Evolutionary conservation across 2,888 invertebrate species (phyloP).

Genomic region (Hyppa rectilinea): DNA sequence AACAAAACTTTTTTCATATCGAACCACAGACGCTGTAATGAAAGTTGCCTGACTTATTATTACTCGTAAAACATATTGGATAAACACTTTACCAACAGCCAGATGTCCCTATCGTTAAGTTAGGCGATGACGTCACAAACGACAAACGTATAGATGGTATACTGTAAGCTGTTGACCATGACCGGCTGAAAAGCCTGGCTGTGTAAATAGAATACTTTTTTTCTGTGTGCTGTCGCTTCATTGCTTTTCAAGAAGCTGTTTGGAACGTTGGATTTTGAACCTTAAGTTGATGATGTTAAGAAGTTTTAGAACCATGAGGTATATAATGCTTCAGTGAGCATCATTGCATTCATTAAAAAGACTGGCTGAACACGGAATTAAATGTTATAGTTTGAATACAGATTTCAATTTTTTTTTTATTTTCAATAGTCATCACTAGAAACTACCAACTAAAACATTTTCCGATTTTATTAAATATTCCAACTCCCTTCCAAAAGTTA

Average conservation of each 20-base stretch:
- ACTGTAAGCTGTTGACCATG: constrained; percentile 33
- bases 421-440: background rate
- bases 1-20: constrained; percentile 79
- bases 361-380: too few relatives aligned
- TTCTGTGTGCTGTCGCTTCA: constrained; percentile 17
- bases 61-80: constrained; percentile 71
- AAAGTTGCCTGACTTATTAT: constrained; percentile 70
- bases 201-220: constrained; percentile 48
- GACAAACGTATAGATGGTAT: constrained; percentile 4
- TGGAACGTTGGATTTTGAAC: constrained; percentile 7
- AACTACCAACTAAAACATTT: background rate
- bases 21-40: constrained; percentile 62
- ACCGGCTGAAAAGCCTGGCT: constrained; percentile 32
- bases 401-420: too few relatives aligned
- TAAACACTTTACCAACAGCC: constrained; percentile 48
- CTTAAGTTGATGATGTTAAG: background rate
- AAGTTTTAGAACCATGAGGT: background rate
- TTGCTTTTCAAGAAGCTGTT: constrained; percentile 21
- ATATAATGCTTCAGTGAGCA: background rate
- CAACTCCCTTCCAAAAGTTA: background rate
- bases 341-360: constrained; percentile 8
- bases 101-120: constrained; percentile 53
- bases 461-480: background rate
- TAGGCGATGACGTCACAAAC: constrained; percentile 35
- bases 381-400: too few relatives aligned